phyloP scores from a whole-genome alignment of 2,888 invertebrate species.

The Heliconius sara region DNA sequence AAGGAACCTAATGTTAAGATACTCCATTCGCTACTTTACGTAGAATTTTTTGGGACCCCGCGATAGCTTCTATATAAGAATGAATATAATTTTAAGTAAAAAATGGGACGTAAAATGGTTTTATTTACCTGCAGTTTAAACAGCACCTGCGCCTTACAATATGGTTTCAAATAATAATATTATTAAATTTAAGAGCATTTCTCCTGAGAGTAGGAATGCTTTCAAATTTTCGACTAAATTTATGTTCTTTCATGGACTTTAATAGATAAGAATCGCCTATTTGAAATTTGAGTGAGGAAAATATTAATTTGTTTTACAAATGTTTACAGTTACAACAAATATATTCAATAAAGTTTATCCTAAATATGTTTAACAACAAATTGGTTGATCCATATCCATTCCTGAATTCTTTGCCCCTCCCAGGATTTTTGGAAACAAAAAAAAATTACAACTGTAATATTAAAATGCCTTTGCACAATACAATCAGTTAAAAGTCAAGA shows the following conservation, averaged over 20 bases:
- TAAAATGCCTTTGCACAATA: no score
- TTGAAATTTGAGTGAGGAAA: no score
- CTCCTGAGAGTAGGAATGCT: background rate
- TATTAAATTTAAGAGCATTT: conserved; percentile 1
- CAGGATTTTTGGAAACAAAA: no score
- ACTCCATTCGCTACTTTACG: no score
- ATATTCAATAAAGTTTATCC: background rate
- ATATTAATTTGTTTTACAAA: background rate
- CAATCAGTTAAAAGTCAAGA: no score
- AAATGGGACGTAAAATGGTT: background rate
- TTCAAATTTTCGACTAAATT: background rate
- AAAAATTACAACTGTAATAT: no score
- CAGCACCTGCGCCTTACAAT: background rate
- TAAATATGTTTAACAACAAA: no score
- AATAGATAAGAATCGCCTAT: background rate
- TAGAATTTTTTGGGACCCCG: no score
- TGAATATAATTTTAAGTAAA: background rate
- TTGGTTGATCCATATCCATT: no score
- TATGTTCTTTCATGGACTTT: background rate
- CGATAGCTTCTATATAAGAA: background rate
- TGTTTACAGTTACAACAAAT: background rate
- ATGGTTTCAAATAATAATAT: background rate
- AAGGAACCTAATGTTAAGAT: no score
- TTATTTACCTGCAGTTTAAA: conserved; percentile 1
- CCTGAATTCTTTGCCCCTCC: no score